Evolutionary conservation across 1,140 invertebrate genomes (phyloP), one percentile per base, ranked within the genome.

Genomic region (Cydia amplana): DNA sequence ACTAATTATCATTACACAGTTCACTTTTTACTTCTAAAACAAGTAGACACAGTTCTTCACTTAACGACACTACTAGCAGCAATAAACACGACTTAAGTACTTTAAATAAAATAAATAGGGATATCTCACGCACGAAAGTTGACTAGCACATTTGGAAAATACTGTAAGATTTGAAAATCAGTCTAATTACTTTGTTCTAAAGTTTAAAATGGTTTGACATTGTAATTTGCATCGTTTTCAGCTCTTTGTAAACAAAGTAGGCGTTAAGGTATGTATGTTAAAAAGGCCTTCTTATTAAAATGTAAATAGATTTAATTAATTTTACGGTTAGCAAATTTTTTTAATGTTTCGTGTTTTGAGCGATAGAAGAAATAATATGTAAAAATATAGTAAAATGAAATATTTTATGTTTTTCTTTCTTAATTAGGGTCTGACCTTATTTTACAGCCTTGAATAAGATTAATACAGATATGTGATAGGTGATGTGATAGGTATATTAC

Each of bases 271-370:
- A 82, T 77, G 76, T 78, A 79, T 77, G 55, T 79, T 74, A 73
- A 79, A 12, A 79, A 74, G 72, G 82, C 78, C 79, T 83, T 81
- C 77, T 77, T 75, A 81, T 80, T 78, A 74, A 60, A 74, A 74
- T 79, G 74, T 76, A 77, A 75, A 80, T 78, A 79, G 73, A 78
- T 72, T 75, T 78, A 78, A 82, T 75, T 79, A 77, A 79, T 78
- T 77, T 60, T 77, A 51, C 49, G 49, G 49, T 79, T 74, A 79
- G 74, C 72, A 75, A 80, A 75, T 46, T 73, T 73, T 76, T 73
- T 40, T 28, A 76, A 77, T 76, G 76, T 74, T 67, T 65, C 76
- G 63, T 76, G 67, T 23, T 46, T 72, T 67, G 46, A 67, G 72
- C 72, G 74, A 64, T 74, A 74, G 51, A 78, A 80, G 80, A 82